Evolutionary conservation across 2,888 invertebrate species (phyloP).

Genomic region (Tanypteryx hageni): DNA sequence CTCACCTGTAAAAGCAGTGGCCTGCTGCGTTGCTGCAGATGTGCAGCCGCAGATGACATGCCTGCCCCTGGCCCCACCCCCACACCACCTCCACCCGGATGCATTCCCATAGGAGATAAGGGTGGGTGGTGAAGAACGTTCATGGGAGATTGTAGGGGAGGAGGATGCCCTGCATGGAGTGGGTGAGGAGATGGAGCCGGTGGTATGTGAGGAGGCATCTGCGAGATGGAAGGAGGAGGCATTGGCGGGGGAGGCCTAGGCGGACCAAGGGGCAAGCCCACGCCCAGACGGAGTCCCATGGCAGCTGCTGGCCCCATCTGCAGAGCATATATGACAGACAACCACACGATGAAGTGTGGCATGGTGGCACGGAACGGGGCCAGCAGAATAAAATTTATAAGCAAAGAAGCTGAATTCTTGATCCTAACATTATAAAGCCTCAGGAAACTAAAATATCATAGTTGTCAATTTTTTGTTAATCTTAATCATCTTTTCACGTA

Average conservation of each 20-base stretch:
- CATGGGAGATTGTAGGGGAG: conserved; percentile 39
- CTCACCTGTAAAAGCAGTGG: conserved; percentile 92
- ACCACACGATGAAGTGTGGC: conserved; percentile 46
- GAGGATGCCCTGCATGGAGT: conserved; percentile 66
- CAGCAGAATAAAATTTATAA: conserved; percentile 51
- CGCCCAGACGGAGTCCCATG: conserved; percentile 73
- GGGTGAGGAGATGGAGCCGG: conserved; percentile 67
- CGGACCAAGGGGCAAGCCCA: conserved; percentile 73
- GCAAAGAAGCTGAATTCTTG: background rate
- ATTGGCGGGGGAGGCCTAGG: conserved; percentile 73
- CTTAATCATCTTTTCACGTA: too few species aligned
- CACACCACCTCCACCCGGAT: conserved; percentile 53
- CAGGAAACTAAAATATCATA: background rate
- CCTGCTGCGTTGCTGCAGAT: conserved; percentile 80
- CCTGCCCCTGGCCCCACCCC: conserved; percentile 65
- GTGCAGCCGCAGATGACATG: conserved; percentile 70
- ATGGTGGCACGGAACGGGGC: conserved; percentile 27
- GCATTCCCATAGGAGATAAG: conserved; percentile 40
- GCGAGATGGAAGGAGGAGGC: conserved; percentile 67
- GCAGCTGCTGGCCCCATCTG: conserved; percentile 72
- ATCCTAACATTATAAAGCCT: background rate
- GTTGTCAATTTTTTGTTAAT: background rate
- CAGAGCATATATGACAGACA: conserved; percentile 34
- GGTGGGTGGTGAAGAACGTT: conserved; percentile 33
- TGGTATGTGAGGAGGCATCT: conserved; percentile 65